phyloP scores from a whole-genome alignment of 2,888 invertebrate genomes.

The Ptilodon capucinus region DNA sequence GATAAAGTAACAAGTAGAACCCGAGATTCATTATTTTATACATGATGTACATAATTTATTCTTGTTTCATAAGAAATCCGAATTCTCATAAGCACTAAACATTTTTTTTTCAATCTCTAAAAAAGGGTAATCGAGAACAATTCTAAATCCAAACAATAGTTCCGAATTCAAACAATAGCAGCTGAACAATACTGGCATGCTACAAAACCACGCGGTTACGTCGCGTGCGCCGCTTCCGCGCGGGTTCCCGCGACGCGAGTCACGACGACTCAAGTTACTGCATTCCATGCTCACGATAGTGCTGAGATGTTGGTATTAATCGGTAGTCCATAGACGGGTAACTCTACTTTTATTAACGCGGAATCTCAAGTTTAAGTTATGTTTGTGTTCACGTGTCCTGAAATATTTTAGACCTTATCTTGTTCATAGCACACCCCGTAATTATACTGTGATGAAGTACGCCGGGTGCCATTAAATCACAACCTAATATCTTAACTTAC shows the following conservation, averaged over 20 bases:
- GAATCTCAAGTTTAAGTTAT: no score
- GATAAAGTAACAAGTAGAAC: no score
- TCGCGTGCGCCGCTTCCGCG: conserved; percentile 7
- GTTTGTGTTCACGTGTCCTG: no score
- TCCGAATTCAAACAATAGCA: conserved; percentile 37
- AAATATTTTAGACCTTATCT: background rate
- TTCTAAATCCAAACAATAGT: conserved; percentile 37
- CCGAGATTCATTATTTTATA: no score
- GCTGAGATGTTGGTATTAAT: background rate
- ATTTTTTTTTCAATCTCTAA: background rate
- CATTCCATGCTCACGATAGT: conserved; percentile 14
- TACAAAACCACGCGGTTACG: conserved; percentile 2
- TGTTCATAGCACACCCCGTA: background rate
- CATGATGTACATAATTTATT: no score
- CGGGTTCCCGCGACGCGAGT: conserved; percentile 11
- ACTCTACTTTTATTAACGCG: no score
- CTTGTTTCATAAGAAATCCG: no score
- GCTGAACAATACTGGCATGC: conserved; percentile 32
- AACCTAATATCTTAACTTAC: background rate
- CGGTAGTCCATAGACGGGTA: no score
- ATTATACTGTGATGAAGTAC: background rate
- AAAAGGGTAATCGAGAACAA: background rate
- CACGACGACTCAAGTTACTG: conserved; percentile 23
- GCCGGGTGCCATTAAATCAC: background rate
- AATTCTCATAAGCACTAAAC: no score